Evolutionary conservation across 2,113 vertebrate species (phyloP).

Genomic region (Perognathus longimembris): DNA sequence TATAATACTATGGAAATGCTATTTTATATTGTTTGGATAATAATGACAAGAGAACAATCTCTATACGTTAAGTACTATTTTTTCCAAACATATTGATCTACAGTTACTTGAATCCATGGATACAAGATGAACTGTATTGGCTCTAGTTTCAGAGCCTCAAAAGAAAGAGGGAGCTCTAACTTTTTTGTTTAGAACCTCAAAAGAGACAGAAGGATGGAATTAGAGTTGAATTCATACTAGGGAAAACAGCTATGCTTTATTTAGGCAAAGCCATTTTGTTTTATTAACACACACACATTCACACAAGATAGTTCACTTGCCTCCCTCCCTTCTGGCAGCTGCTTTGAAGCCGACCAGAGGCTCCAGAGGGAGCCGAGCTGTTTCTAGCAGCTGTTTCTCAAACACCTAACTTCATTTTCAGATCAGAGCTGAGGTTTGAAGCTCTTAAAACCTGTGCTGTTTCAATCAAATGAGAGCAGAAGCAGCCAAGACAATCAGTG

Average conservation of each 20-base stretch:
- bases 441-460: constrained; percentile 76
- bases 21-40: not conserved
- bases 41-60: not conserved
- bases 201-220: constrained; percentile 22
- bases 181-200: constrained; percentile 34
- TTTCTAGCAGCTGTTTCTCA: constrained; percentile 79
- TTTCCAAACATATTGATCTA: not conserved
- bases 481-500: constrained; percentile 63
- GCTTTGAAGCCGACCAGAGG: constrained; percentile 74
- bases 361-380: constrained; percentile 69
- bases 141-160: not conserved
- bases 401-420: constrained; percentile 81
- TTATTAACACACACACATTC: constrained; percentile 58
- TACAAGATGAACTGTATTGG: not conserved
- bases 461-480: constrained; percentile 64
- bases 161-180: not conserved
- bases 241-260: constrained; percentile 54
- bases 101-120: no score
- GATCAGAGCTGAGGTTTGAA: constrained; percentile 77
- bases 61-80: not conserved
- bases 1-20: not conserved
- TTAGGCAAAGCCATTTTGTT: constrained; percentile 68
- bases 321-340: constrained; percentile 63
- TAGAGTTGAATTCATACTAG: not conserved
- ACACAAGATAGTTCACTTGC: not conserved